Conservation (phyloP, 1,140 invertebrate genomes). For the Atta texana region DNA sequence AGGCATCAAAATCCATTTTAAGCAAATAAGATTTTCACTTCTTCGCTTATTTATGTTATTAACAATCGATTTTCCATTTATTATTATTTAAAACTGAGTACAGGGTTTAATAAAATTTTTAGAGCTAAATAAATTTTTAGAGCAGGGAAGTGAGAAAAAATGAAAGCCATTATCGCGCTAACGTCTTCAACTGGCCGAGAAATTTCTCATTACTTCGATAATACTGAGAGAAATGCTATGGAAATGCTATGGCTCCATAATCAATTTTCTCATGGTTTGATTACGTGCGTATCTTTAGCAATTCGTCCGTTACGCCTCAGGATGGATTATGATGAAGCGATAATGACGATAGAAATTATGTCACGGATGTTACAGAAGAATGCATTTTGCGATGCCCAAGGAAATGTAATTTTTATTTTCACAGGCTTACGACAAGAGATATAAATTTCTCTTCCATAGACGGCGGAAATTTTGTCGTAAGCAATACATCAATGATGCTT, state of each 20-base stretch:
- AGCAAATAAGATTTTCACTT: too few species aligned
- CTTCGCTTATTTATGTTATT: too few species aligned
- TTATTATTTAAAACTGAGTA: not conserved
- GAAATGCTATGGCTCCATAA: slow-evolving; percentile 28
- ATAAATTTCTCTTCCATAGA: slow-evolving; percentile 16
- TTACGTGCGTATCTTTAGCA: slow-evolving; percentile 3
- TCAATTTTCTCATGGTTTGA: slow-evolving; percentile 22
- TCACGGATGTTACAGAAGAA: slow-evolving; percentile 58
- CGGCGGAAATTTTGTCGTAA: not conserved
- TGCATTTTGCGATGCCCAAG: not conserved
- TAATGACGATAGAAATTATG: slow-evolving; percentile 59
- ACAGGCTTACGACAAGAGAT: not conserved
- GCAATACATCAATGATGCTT: not conserved
- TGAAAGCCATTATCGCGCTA: not conserved
- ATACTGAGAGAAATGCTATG: not conserved
- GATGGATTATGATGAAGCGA: slow-evolving; percentile 42
- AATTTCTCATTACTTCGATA: slow-evolving; percentile 16
- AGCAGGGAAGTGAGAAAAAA: not conserved
- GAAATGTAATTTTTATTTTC: slow-evolving; percentile 40
- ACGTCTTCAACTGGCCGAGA: not conserved
- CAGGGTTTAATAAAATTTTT: not conserved
- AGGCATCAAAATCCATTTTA: too few species aligned
- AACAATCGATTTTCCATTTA: too few species aligned
- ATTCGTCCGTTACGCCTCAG: slow-evolving; percentile 33
- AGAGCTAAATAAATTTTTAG: too few species aligned